Evolutionary conservation across 2,888 invertebrate species (phyloP).

Genomic region (Lycia hirtaria): DNA sequence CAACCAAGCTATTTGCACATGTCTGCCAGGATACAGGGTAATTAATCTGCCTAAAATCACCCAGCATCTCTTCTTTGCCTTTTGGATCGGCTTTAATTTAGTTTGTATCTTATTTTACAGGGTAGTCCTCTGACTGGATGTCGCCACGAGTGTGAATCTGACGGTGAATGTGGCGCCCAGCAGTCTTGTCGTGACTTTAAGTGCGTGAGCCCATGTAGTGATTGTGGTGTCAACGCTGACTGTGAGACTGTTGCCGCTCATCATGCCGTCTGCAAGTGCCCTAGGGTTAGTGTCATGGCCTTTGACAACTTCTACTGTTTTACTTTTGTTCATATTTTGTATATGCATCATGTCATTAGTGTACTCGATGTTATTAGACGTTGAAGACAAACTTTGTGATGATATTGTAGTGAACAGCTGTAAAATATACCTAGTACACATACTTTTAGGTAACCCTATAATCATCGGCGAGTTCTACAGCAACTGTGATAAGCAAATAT

Average conservation of each 20-base stretch:
- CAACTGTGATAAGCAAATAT: too few relatives aligned
- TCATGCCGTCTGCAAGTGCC: slow-evolving; percentile 91
- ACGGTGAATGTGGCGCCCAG: slow-evolving; percentile 89
- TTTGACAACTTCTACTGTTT: not conserved
- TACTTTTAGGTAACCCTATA: too few relatives aligned
- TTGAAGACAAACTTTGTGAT: too few relatives aligned
- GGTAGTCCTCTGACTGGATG: slow-evolving; percentile 92
- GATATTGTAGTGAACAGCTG: too few relatives aligned
- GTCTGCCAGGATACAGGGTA: slow-evolving; percentile 89
- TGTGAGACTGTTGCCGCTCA: slow-evolving; percentile 91
- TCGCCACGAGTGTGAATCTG: slow-evolving; percentile 92
- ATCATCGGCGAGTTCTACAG: too few relatives aligned
- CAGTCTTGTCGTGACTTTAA: slow-evolving; percentile 91
- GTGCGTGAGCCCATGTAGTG: slow-evolving; percentile 91
- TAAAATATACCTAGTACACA: too few relatives aligned
- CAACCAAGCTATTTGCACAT: slow-evolving; percentile 91
- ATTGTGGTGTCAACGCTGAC: slow-evolving; percentile 92
- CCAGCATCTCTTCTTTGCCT: not conserved
- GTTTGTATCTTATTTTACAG: slow-evolving; percentile 51
- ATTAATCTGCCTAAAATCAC: slow-evolving; percentile 34
- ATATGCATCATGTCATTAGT: not conserved
- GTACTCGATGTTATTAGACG: too few relatives aligned
- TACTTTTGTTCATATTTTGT: not conserved
- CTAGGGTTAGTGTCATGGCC: slow-evolving; percentile 83
- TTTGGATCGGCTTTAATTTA: not conserved